These are phyloP conservation scores for Cygnus buccinator DNA, from an alignment of 2,113 vertebrate genomes.

Conservation along the genomic window DNA sequence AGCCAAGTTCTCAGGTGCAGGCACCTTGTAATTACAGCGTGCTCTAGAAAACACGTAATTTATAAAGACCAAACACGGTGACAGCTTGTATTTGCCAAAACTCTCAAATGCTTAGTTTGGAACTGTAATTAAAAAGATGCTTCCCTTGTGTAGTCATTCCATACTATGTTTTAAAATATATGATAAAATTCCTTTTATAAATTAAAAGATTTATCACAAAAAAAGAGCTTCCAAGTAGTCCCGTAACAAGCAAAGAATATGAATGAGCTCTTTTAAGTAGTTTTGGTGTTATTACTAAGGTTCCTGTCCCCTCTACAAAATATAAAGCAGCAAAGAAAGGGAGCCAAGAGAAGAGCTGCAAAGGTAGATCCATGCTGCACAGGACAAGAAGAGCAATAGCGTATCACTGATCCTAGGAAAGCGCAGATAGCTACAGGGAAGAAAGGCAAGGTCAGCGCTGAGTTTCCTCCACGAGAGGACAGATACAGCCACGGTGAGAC, in stretches of 20 bases:
- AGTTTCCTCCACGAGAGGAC: background rate
- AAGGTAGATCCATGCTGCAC: background rate
- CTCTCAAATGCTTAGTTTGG: background rate
- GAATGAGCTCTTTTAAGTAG: background rate
- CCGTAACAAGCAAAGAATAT: background rate
- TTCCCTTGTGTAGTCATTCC: background rate
- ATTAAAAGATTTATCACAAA: background rate
- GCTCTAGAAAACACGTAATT: background rate
- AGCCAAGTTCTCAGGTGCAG: background rate
- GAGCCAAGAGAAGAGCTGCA: background rate
- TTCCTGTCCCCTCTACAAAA: background rate
- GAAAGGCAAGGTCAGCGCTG: background rate
- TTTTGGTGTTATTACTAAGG: background rate
- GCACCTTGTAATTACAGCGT: background rate
- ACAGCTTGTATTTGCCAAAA: background rate
- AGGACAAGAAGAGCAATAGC: background rate
- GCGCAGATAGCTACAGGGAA: background rate
- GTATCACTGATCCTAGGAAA: background rate
- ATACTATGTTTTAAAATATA: background rate
- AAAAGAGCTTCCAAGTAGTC: background rate
- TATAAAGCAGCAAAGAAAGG: background rate
- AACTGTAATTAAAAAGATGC: slow-evolving; percentile 2
- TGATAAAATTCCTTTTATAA: background rate
- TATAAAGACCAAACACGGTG: background rate
- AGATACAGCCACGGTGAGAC: background rate